Conservation (phyloP, 2,113 vertebrate species). For the Hiodon tergisus region DNA sequence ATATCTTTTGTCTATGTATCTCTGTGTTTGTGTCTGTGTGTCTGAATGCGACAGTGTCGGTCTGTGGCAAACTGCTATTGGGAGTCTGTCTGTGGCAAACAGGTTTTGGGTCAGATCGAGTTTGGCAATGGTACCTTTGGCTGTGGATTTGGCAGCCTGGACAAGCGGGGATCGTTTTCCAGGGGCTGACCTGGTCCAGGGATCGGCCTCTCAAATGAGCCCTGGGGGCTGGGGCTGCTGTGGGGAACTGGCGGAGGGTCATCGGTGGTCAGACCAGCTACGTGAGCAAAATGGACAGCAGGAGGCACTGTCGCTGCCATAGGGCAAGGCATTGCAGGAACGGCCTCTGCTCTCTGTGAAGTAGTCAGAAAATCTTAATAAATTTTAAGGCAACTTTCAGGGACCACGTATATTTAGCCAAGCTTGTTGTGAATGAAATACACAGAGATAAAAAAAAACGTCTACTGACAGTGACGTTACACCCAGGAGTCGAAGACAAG, state of each 20-base stretch:
- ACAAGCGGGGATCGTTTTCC: constrained; percentile 73
- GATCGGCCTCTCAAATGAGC: constrained; percentile 71
- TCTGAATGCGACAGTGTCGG: too few relatives aligned
- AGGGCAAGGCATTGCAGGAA: constrained; percentile 67
- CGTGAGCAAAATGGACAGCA: constrained; percentile 77
- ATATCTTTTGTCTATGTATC: too few relatives aligned
- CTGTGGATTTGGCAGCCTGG: constrained; percentile 78
- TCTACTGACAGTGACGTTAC: too few relatives aligned
- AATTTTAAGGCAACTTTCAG: too few relatives aligned
- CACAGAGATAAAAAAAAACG: too few relatives aligned
- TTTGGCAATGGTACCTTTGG: constrained; percentile 83
- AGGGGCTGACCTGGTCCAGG: constrained; percentile 75
- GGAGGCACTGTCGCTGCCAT: constrained; percentile 64
- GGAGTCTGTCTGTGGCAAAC: neutral
- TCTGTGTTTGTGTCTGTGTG: too few relatives aligned
- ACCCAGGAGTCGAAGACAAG: too few relatives aligned
- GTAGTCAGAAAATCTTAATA: constrained; percentile 62
- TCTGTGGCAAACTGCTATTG: too few relatives aligned
- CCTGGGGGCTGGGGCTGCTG: constrained; percentile 69
- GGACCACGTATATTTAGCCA: constrained; percentile 2
- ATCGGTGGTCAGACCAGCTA: constrained; percentile 56
- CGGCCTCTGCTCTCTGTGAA: constrained; percentile 79
- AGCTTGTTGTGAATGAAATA: too few relatives aligned
- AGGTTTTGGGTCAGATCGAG: constrained; percentile 21
- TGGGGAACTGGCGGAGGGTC: constrained; percentile 69